Base-by-base conservation (phyloP, 2,888 invertebrate genomes). In the Lymantria monacha region DNA sequence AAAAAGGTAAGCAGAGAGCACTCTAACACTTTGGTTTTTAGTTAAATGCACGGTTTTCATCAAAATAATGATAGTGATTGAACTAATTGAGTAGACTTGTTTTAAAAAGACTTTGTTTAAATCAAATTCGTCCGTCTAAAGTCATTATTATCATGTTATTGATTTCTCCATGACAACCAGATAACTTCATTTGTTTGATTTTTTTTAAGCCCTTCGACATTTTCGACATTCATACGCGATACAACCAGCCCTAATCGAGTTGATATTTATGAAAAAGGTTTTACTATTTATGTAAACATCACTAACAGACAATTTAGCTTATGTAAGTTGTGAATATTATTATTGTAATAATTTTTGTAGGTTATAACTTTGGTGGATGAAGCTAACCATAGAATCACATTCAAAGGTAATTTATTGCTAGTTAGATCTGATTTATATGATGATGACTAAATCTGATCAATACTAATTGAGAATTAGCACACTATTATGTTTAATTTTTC, bases 381-480 rank as follows among this genome's bases (percentile, higher is more conserved):
- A 88, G 79, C 79, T 83, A 73, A 85, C 65, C 72, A 66, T 79
- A 55, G 76, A 87, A 69, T 69, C 73, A 44, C 83, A 82, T 70
- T 79, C 81, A 15, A 79, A 85, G 87, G 87, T 88, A 85, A 80
- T 33, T 45, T 22, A 11, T 11, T n/a, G 3, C 12, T 30, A 42
- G 30, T 30, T 42, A 41, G 10, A n/a, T 3, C 2, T 13, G 38
- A 38, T 12, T n/a, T 38, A 1, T 8, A 3, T 38, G 12, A 38
- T n/a, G 13, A 38, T 22, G 2, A 22, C 22, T 22, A 22, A 22
- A 22, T 22, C 22, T 22, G 22, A 5, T 22, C 22, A 22, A 3
- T 5, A 22, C 22, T 22, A 22, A 22, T 22, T 22, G 22, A 3
- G 22, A 22, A 22, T 3, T 22, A 22, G 5, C 22, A 2, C 22